These are phyloP conservation scores for Vulpes vulpes DNA, from an alignment of 2,113 vertebrate species.

Conservation along the genomic window DNA sequence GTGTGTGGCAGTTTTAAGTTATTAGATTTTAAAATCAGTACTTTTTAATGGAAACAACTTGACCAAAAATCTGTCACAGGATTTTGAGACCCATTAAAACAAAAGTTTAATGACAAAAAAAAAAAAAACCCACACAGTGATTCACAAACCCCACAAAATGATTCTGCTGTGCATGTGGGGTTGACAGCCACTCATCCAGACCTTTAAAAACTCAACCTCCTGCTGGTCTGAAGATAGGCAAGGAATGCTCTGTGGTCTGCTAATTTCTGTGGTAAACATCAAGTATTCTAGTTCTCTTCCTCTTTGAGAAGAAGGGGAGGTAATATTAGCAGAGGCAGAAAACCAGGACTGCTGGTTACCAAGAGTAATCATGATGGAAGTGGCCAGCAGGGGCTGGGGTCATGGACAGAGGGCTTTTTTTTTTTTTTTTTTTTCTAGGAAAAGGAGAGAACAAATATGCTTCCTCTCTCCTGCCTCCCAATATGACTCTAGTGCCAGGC, in stretches of 20 bases:
- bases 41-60: too few species aligned
- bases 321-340: background rate
- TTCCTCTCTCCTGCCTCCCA: background rate
- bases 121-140: too few species aligned
- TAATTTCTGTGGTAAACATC: slow-evolving; percentile 5
- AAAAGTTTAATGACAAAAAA: too few species aligned
- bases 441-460: background rate
- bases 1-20: too few species aligned
- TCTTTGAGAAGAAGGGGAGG: background rate
- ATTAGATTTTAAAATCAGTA: too few species aligned
- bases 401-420: background rate
- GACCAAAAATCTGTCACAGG: too few species aligned
- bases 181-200: background rate
- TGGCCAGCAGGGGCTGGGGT: background rate
- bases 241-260: background rate
- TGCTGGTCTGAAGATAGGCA: background rate
- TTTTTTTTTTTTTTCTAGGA: background rate
- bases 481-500: background rate
- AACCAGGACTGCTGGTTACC: background rate
- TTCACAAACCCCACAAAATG: background rate
- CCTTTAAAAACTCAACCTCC: background rate
- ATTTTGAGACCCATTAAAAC: too few species aligned
- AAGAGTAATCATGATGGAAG: background rate
- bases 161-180: background rate
- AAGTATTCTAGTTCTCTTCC: background rate